These are phyloP conservation scores for Leptura quadrifasciata DNA, from an alignment of 2,888 invertebrate genomes.

Conservation along the genomic window DNA sequence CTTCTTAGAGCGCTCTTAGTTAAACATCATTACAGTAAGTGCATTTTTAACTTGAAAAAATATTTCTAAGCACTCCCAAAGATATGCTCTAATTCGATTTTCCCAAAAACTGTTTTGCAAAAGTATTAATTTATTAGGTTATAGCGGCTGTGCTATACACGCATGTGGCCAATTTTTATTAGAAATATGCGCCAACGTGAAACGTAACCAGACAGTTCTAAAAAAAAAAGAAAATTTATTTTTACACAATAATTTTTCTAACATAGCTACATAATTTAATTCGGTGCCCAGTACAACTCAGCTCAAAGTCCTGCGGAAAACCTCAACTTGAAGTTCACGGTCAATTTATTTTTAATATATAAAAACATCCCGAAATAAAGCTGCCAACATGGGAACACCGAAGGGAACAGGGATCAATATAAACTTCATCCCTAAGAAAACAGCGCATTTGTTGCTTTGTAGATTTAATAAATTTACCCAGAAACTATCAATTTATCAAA, in stretches of 20 bases:
- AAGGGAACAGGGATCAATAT: constrained; percentile 9
- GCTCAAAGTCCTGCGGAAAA: neutral
- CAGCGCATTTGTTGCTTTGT: constrained; percentile 40
- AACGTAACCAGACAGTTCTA: neutral
- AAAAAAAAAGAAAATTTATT: constrained; percentile 5
- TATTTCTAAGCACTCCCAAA: too few species aligned
- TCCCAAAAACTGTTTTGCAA: too few species aligned
- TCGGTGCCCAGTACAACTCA: neutral
- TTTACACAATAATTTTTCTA: constrained; percentile 11
- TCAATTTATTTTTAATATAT: constrained; percentile 32
- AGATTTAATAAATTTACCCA: constrained; percentile 42
- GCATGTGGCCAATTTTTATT: neutral
- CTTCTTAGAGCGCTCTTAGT: too few species aligned
- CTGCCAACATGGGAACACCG: neutral
- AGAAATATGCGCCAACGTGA: neutral
- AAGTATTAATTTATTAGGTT: too few species aligned
- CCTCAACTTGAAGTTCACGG: neutral
- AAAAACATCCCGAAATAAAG: constrained; percentile 20
- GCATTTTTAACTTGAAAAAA: too few species aligned
- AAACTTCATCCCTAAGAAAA: constrained; percentile 8
- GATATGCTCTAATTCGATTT: too few species aligned
- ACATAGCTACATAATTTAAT: constrained; percentile 18
- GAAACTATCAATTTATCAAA: constrained; percentile 43
- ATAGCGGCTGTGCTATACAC: too few species aligned
- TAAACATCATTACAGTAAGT: too few species aligned